Base-by-base conservation (phyloP, 2,888 invertebrate genomes). In the Machimus rusticus region DNA sequence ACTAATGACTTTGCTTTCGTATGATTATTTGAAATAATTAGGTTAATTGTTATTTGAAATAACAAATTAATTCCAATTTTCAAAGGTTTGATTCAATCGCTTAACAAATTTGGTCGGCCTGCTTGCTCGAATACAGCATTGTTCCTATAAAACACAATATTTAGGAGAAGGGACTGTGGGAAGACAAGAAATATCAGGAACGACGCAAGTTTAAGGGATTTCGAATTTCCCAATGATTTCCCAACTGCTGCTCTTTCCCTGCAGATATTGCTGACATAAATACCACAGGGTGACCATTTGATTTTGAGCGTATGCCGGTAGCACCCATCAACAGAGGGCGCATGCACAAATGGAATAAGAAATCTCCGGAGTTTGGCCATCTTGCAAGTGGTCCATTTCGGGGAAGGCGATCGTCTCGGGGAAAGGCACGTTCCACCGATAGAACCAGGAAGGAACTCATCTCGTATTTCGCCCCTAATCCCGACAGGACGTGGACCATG, bases 371-470 rank as follows among this genome's bases (percentile, higher is more conserved):
- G 12, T 28, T 66, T 28, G 28, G 8, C 23, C 66, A 66, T n/a
- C 51, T 19, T 51, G 66, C 23, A 23, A 55, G 9, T 55, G 66
- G 66, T n/a, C 66, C 28, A 66, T 12, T 19, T 19, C 23, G 28
- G 66, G 5, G 66, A 66, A 66, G 23, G 12, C 66, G 66, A 66
- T 66, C 66, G 12, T 28, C 12, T 23, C 12, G 23, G 19, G 28
- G 66, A 66, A 66, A 23, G 82, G 51, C 82, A 82, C 66, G 82
- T 82, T 57, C 66, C 31, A 23, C 57, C 82, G n/a, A 82, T 82
- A 82, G 82, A 46, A 57, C 39, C 34, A 37, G 82, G 23, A 34
- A 14, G 34, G 28, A 66, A 19, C 57, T 82, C 82, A 82, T 82
- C 82, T 19, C 66, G 82, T 82, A 82, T 82, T 82, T 82, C 23